phyloP scores from a whole-genome alignment of 2,797 vertebrate genomes.

The Halcyon badia region DNA sequence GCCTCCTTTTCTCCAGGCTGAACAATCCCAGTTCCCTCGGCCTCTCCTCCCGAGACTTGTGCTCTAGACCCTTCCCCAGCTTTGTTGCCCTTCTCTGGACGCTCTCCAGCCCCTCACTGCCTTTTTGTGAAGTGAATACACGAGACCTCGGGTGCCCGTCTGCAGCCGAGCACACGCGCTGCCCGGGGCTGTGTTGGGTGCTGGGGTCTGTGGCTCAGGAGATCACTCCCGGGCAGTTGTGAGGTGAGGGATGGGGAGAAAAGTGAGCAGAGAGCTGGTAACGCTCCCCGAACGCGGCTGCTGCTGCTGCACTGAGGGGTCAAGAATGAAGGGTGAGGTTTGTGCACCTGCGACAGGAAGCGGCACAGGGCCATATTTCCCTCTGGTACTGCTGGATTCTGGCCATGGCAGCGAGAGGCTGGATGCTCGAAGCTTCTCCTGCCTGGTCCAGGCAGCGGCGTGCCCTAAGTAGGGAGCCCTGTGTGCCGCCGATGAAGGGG shows the following conservation, averaged over 20 bases:
- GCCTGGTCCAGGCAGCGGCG: rapidly evolving
- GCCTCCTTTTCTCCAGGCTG: no score
- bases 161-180: background rate
- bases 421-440: background rate
- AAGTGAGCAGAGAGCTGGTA: background rate
- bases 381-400: background rate
- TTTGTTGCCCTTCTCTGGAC: background rate
- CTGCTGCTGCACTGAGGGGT: background rate
- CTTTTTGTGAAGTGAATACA: background rate
- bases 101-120: background rate
- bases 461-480: background rate
- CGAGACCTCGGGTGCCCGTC: background rate
- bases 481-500: rapidly evolving
- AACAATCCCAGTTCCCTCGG: no score
- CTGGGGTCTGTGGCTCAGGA: background rate
- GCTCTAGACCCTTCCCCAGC: background rate
- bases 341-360: background rate
- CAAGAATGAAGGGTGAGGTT: background rate
- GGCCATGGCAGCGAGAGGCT: background rate
- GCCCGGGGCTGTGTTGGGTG: background rate
- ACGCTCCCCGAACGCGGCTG: rapidly evolving
- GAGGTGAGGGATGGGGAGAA: background rate
- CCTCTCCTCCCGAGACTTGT: no score
- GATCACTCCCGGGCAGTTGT: rapidly evolving
- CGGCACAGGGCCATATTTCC: background rate